Percentiles rank a stretch among this genome's conserved stretches.
Evolutionary conservation across 2,113 vertebrate species (phyloP).

Genomic region (Sigmodon hispidus): DNA sequence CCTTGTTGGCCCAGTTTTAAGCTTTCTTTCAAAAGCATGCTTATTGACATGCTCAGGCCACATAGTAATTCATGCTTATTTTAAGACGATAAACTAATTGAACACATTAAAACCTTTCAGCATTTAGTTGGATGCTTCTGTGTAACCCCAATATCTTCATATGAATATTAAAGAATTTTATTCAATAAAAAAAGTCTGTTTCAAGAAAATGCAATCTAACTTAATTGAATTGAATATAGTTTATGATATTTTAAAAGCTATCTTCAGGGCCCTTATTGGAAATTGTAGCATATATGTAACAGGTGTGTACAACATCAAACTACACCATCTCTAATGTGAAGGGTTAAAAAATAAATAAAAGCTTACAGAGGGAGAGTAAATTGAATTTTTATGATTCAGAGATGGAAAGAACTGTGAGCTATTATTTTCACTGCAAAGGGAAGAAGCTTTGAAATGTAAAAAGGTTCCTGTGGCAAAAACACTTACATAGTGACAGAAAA

Average conservation of each 20-base stretch:
- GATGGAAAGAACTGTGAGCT: constrained; percentile 60
- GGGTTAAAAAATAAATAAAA: constrained; percentile 66
- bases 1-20: neutral
- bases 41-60: neutral
- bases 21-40: neutral
- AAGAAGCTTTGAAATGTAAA: constrained; percentile 72
- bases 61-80: neutral
- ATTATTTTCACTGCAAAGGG: constrained; percentile 58
- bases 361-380: constrained; percentile 48
- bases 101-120: constrained; percentile 38
- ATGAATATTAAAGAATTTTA: neutral
- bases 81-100: constrained; percentile 56
- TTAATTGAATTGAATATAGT: neutral
- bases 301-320: neutral
- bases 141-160: neutral
- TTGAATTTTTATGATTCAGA: constrained; percentile 64
- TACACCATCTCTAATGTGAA: neutral
- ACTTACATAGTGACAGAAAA: constrained; percentile 36
- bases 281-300: neutral
- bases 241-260: neutral
- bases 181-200: neutral
- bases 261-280: neutral
- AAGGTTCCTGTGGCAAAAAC: constrained; percentile 61
- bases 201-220: neutral
- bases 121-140: constrained; percentile 38